phyloP scores from a whole-genome alignment of 1,140 invertebrate genomes.

The Drosophila pectinifera region DNA sequence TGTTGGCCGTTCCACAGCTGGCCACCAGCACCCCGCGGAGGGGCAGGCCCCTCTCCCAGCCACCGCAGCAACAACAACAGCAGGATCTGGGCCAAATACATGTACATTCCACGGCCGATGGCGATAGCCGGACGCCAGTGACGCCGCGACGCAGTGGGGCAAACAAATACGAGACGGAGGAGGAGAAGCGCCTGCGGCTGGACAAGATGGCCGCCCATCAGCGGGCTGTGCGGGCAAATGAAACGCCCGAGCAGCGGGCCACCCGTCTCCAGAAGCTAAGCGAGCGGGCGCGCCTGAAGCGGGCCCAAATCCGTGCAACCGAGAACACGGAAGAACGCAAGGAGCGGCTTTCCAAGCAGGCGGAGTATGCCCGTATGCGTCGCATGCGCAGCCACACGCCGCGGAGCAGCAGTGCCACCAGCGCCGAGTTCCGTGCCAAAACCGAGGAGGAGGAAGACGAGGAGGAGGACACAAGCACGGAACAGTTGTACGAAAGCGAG shows the following conservation, averaged over 20 bases:
- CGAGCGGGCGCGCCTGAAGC: slow-evolving; percentile 79
- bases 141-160: slow-evolving; percentile 63
- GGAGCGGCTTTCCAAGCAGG: slow-evolving; percentile 77
- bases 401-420: slow-evolving; percentile 66
- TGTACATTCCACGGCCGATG: slow-evolving; percentile 79
- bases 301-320: slow-evolving; percentile 75
- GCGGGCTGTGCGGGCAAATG: slow-evolving; percentile 85
- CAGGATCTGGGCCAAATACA: slow-evolving; percentile 55
- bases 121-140: slow-evolving; percentile 31
- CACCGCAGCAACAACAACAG: slow-evolving; percentile 44
- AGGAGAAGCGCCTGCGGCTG: slow-evolving; percentile 76
- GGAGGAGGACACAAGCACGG: slow-evolving; percentile 42
- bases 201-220: slow-evolving; percentile 85
- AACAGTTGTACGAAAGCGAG: slow-evolving; percentile 72
- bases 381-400: slow-evolving; percentile 79
- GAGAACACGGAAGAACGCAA: slow-evolving; percentile 80
- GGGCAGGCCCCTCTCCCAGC: slow-evolving; percentile 42
- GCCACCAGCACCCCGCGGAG: slow-evolving; percentile 41
- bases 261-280: slow-evolving; percentile 83
- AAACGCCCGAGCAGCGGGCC: slow-evolving; percentile 86
- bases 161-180: slow-evolving; percentile 80
- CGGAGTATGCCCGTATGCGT: slow-evolving; percentile 79
- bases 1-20: slow-evolving; percentile 70
- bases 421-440: slow-evolving; percentile 67
- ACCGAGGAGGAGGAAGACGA: slow-evolving; percentile 59